Conservation (phyloP, 2,888 invertebrate genomes). For the Himalopsyche japonica region DNA sequence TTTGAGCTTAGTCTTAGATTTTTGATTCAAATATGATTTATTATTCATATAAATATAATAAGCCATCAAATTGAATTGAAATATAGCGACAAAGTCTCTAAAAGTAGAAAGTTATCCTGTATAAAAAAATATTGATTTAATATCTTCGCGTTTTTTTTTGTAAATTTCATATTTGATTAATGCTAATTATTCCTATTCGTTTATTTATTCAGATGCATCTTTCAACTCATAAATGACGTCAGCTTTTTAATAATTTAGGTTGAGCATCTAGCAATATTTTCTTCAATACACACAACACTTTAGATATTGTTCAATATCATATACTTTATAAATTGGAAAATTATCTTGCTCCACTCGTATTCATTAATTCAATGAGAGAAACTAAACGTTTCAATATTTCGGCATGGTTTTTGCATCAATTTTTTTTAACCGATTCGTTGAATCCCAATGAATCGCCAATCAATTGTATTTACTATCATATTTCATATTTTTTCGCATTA, state of each 20-base stretch:
- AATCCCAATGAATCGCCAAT: neutral
- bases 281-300: no score
- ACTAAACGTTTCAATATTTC: neutral
- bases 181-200: neutral
- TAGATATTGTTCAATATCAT: no score
- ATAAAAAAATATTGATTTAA: neutral
- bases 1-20: no score
- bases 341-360: no score
- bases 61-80: no score
- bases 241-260: neutral
- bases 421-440: neutral
- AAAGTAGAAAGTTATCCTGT: neutral
- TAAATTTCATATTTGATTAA: neutral
- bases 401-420: neutral
- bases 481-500: neutral
- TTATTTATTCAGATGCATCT: neutral
- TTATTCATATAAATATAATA: no score
- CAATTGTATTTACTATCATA: neutral
- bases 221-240: neutral
- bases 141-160: neutral
- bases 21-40: no score
- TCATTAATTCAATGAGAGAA: neutral
- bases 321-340: no score
- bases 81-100: no score
- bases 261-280: neutral